These are phyloP conservation scores for Saturnia japonica DNA, from an alignment of 2,888 invertebrate genomes.

Conservation along the genomic window DNA sequence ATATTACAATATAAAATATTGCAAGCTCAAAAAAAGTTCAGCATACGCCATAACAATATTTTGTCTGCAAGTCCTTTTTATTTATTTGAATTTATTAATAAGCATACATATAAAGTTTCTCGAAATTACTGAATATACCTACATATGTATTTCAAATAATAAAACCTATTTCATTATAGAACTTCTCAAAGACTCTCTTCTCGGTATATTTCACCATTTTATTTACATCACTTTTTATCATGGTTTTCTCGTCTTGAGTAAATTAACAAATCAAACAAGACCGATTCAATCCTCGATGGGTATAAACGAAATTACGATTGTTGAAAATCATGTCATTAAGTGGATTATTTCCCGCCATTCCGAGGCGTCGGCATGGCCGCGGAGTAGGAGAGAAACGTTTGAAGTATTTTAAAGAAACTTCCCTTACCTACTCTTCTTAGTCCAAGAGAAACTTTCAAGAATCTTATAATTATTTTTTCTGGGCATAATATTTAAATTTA, in stretches of 20 bases:
- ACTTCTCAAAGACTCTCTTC: not conserved
- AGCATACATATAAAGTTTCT: no score
- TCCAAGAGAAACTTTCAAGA: not conserved
- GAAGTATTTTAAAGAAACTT: conserved; percentile 34
- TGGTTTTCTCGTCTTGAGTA: not conserved
- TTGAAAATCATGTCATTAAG: conserved; percentile 26
- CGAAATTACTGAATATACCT: no score
- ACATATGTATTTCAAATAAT: no score
- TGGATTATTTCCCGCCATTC: conserved; percentile 14
- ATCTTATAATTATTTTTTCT: not conserved
- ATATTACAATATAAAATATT: no score
- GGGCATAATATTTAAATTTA: not conserved
- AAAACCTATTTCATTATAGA: not conserved
- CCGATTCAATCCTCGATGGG: not conserved
- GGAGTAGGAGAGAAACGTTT: conserved; percentile 29
- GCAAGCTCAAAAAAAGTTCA: no score
- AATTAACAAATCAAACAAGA: conserved; percentile 8
- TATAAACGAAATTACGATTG: conserved; percentile 9
- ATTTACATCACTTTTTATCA: not conserved
- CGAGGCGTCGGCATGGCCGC: conserved; percentile 21
- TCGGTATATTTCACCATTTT: not conserved
- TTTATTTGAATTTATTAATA: no score
- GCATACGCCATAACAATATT: no score
- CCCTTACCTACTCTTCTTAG: not conserved
- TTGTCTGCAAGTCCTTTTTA: no score